A percentile compares a stretch with the other conserved stretches of the same genome.
These are phyloP conservation scores for Leguminivora glycinivorella DNA, from an alignment of 1,140 invertebrate genomes.

Conservation along the genomic window DNA sequence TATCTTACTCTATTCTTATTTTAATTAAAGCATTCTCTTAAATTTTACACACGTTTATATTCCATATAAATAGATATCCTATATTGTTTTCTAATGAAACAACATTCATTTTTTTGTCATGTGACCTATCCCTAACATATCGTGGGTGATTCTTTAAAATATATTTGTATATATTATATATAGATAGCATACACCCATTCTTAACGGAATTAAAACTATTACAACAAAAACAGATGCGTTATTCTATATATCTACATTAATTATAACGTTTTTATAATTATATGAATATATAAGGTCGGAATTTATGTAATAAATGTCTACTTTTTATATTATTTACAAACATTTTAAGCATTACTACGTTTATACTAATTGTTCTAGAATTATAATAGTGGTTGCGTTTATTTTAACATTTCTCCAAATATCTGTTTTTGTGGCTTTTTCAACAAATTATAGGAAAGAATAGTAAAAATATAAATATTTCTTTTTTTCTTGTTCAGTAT, in stretches of 20 bases:
- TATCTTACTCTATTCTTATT: conserved; percentile 69
- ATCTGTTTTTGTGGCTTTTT: background rate
- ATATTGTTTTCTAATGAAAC: conserved; percentile 21
- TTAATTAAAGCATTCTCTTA: conserved; percentile 73
- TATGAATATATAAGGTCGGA: conserved; percentile 52
- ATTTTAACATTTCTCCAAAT: background rate
- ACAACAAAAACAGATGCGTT: conserved; percentile 22
- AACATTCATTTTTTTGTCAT: conserved; percentile 13
- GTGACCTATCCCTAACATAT: conserved; percentile 6
- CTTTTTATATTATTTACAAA: conserved; percentile 66
- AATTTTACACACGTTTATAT: conserved; percentile 61
- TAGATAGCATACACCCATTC: conserved; percentile 16
- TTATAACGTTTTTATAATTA: conserved; percentile 31
- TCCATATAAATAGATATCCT: conserved; percentile 36
- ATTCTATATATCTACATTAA: conserved; percentile 28
- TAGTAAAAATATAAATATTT: background rate
- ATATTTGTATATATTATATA: conserved; percentile 24
- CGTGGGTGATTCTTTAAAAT: conserved; percentile 17
- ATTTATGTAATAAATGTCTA: conserved; percentile 60
- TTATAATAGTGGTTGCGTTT: background rate
- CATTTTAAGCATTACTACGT: conserved; percentile 54
- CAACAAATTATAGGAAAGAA: background rate
- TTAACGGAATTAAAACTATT: conserved; percentile 20
- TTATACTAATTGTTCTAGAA: conserved; percentile 38
- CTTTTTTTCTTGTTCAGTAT: no score